Evolutionary conservation across 2,888 invertebrate species (phyloP), one percentile per base, ranked within the genome.

Genomic region (Perithous albicinctus): DNA sequence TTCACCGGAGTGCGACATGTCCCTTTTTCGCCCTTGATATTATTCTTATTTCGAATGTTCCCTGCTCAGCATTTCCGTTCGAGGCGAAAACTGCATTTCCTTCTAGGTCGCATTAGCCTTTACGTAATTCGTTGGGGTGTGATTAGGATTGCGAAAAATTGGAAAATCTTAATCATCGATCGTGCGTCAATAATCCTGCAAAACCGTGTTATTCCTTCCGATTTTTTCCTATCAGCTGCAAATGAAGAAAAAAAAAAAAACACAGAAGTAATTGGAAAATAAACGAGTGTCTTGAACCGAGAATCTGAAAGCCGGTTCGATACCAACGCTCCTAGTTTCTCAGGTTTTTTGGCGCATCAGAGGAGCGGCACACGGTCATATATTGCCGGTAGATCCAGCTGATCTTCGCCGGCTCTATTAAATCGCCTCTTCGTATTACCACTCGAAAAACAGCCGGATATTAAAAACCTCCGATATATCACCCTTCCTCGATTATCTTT

Each of bases 1-100:
- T n/a, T 88, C 84, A 61, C 87, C 86, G 56, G 84, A 41, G 56
- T 83, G 78, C 48, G 87, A 86, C 87, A 87, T 86, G 2, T 48
- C n/a, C 20, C 20, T 18, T 18, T 48, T 3, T 48, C 18, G 18
- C 20, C 5, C 18, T 48, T 48, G n/a, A n/a, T 48, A 6, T 48
- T 48, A 15, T 18, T 48, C 1, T 48, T 18, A 2, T 48, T 15
- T n/a, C n/a, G n/a, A 5, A 5, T 12, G 3, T 23, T 20, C 10
- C 20, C 20, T 51, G 8, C 23, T 10, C 3, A 2, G n/a, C 10
- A 12, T 51, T 23, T 8, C 4, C 10, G 20, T 51, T 5, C 20
- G 23, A 10, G 10, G 10, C 8, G 23, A 20, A 20, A 23, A 23
- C 20, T 23, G 20, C 48, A 51, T 51, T 8, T 51, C 10, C 18